Base-by-base conservation (phyloP, 2,797 vertebrate species). In the Halcyon leucocephala region DNA sequence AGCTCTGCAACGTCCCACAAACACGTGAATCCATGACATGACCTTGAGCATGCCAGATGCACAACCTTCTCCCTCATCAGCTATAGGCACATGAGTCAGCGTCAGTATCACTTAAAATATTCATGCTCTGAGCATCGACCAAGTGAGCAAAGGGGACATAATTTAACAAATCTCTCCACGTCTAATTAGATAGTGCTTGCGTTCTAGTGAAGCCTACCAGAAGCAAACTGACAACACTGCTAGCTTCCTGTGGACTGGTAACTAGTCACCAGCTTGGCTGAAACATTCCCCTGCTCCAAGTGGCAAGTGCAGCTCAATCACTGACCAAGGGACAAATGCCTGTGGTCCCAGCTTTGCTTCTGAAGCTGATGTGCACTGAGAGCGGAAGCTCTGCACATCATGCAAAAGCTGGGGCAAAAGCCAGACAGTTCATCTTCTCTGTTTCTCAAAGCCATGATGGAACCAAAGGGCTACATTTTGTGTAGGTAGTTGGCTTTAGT, bases 1-100 rank as follows among this genome's bases (percentile, higher is more conserved):
- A 81, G 52, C 48, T 90, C 85, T 61, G 48, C 28, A 17, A n/a
- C 81, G 81, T 86, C 88, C 86, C 80, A 90, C 48, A 58, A 61
- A 31, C 55, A 89, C 7, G 3, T 31, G 74, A 77, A 81, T 79
- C 65, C 65, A 20, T 22, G 54, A 71, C 49, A 42, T 0, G 80
- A 82, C 94, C 90, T 84, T 82, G 58, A 76, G 51, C 19, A 8
- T 10, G 18, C 18, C 61, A 61, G 66, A 77, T 64, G 52, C 55
- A 82, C 46, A 78, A 8, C 26, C 37, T 62, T 64, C 49, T 79
- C 69, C 71, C 48, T 85, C 80, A 31, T 69, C 54, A 76, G 55
- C 70, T 57, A 39, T 13, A 90, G 70, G 37, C 19, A 86, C 46
- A 37, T 28, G 86, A 89, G 52, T 90, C 90, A 94, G 80, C 7